Conservation (phyloP, 2,113 vertebrate genomes). For the Orycteropus afer region DNA sequence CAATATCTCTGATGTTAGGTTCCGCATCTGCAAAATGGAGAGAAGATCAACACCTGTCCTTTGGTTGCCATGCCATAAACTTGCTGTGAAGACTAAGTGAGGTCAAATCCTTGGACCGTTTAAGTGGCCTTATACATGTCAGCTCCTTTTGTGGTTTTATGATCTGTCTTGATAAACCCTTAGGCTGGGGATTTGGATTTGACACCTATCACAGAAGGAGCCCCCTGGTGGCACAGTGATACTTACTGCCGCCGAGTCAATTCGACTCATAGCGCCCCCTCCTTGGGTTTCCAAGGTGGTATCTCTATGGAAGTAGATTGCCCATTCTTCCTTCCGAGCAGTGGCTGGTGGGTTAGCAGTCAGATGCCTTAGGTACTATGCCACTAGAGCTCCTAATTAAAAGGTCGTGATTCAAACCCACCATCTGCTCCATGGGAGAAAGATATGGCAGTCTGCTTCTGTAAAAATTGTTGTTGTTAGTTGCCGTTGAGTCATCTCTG, state of each 20-base stretch:
- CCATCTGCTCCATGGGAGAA: not conserved
- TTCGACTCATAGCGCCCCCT: too few species aligned
- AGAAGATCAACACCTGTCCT: not conserved
- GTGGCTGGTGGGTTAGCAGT: too few species aligned
- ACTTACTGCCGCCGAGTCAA: too few species aligned
- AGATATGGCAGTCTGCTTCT: not conserved
- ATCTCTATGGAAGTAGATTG: too few species aligned
- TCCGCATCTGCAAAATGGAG: not conserved
- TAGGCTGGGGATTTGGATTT: not conserved
- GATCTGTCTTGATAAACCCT: not conserved
- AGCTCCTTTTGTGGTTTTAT: not conserved
- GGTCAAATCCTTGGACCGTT: fast-evolving
- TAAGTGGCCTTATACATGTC: fast-evolving
- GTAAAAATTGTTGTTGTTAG: too few species aligned
- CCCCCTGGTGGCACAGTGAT: not conserved
- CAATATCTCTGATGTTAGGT: not conserved
- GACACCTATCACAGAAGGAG: too few species aligned
- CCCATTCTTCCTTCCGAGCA: too few species aligned
- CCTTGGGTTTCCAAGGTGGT: too few species aligned
- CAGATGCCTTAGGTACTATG: too few species aligned
- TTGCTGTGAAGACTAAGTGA: fast-evolving
- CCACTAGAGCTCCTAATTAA: too few species aligned
- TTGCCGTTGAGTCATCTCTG: too few species aligned
- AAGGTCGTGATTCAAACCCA: not conserved
- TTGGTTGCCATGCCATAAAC: not conserved